Evolutionary conservation across 2,113 vertebrate species (phyloP).

Genomic region (Sinocyclocheilus anophthalmus): DNA sequence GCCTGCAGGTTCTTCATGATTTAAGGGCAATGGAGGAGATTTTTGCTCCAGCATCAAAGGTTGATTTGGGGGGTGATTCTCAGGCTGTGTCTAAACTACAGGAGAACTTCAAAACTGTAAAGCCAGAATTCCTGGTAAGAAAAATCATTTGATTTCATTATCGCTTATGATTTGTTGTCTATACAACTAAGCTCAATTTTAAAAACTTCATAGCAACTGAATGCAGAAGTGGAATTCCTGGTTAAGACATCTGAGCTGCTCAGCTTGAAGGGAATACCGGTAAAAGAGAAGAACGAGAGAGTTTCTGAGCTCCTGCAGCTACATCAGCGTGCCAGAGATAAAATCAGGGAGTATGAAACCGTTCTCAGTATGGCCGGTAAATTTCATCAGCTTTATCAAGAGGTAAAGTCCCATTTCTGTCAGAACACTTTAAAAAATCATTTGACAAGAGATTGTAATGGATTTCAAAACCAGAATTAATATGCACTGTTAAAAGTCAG

Average conservation of each 20-base stretch:
- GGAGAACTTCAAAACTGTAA: constrained; percentile 78
- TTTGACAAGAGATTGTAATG: neutral
- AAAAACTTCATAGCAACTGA: constrained; percentile 76
- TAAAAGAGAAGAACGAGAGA: constrained; percentile 77
- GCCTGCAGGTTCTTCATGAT: constrained; percentile 72
- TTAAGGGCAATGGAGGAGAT: constrained; percentile 76
- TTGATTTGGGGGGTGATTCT: constrained; percentile 78
- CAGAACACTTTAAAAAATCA: neutral
- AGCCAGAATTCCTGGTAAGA: constrained; percentile 82
- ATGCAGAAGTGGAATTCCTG: constrained; percentile 79
- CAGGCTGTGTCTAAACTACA: constrained; percentile 72
- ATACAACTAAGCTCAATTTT: neutral
- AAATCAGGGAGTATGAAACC: constrained; percentile 75
- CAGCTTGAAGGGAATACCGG: constrained; percentile 69
- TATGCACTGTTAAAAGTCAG: neutral
- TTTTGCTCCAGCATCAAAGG: constrained; percentile 68
- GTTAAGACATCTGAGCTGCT: constrained; percentile 77
- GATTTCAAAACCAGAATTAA: neutral
- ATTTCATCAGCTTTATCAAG: constrained; percentile 80
- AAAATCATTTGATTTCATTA: neutral
- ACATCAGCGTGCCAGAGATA: constrained; percentile 77
- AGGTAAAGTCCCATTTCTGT: constrained; percentile 68
- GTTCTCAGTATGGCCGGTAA: constrained; percentile 78
- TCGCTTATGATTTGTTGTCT: neutral
- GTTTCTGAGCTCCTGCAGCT: constrained; percentile 77